Conservation (phyloP, 2,888 invertebrate genomes). For the Eurytoma californica region DNA sequence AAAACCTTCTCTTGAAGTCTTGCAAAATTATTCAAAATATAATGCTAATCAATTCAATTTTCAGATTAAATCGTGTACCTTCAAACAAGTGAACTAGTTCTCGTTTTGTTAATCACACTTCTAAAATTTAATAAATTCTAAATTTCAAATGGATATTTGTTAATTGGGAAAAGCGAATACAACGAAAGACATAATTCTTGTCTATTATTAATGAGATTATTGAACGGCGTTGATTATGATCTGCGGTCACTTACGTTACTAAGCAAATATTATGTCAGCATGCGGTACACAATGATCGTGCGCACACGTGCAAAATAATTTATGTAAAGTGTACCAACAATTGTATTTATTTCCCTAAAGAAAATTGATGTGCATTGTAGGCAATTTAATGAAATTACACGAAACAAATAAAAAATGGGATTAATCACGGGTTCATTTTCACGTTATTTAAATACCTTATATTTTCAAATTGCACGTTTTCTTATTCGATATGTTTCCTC, state of each 20-base stretch:
- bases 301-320: neutral
- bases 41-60: neutral
- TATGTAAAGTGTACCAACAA: neutral
- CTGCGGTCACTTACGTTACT: neutral
- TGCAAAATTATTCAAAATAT: neutral
- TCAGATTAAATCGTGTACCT: too few relatives aligned
- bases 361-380: neutral
- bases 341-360: neutral
- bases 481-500: neutral
- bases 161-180: neutral
- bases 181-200: too few relatives aligned
- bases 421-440: neutral
- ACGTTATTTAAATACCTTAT: neutral
- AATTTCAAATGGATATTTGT: neutral
- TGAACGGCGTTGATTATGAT: neutral
- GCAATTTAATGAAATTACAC: neutral
- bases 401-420: neutral
- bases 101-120: too few relatives aligned
- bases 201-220: neutral
- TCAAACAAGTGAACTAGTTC: too few relatives aligned
- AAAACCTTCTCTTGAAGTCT: constrained; percentile 11
- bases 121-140: neutral
- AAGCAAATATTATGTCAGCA: neutral
- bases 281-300: neutral
- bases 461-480: neutral